Evolutionary conservation across 2,797 vertebrate genomes (phyloP).

Genomic region (Tauraco hartlaubi): DNA sequence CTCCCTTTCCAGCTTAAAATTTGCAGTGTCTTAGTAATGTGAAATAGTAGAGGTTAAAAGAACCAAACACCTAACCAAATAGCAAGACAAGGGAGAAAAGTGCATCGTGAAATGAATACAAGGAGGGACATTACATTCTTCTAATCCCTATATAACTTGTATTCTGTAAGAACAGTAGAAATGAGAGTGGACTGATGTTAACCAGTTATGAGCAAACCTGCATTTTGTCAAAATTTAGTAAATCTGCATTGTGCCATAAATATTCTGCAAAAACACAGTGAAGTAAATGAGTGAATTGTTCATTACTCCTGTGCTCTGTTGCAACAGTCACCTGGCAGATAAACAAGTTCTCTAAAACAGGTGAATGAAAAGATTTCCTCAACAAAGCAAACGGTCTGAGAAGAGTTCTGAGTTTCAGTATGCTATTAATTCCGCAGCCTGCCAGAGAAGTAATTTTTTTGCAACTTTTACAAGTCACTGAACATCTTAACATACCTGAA

Average conservation of each 20-base stretch:
- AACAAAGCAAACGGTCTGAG: not conserved
- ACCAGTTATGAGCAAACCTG: not conserved
- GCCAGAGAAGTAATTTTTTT: not conserved
- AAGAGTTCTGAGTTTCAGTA: not conserved
- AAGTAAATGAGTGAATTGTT: not conserved
- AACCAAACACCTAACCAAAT: not conserved
- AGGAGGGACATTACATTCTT: not conserved
- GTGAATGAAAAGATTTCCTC: not conserved
- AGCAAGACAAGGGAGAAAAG: not conserved
- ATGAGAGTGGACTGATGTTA: not conserved
- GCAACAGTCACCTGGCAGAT: not conserved
- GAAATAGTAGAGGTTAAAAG: not conserved
- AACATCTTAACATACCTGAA: slow-evolving; percentile 1
- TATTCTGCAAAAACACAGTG: not conserved
- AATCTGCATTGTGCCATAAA: not conserved
- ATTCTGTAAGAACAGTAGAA: not conserved
- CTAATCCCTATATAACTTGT: not conserved
- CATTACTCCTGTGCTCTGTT: not conserved
- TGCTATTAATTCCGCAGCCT: not conserved
- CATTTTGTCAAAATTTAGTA: not conserved
- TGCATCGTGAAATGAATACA: not conserved
- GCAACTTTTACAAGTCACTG: not conserved
- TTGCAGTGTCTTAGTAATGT: not conserved
- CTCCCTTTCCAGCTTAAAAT: not conserved
- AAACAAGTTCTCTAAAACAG: not conserved